These are phyloP conservation scores for Corvus moneduloides DNA, from an alignment of 2,113 vertebrate genomes.

Conservation along the genomic window DNA sequence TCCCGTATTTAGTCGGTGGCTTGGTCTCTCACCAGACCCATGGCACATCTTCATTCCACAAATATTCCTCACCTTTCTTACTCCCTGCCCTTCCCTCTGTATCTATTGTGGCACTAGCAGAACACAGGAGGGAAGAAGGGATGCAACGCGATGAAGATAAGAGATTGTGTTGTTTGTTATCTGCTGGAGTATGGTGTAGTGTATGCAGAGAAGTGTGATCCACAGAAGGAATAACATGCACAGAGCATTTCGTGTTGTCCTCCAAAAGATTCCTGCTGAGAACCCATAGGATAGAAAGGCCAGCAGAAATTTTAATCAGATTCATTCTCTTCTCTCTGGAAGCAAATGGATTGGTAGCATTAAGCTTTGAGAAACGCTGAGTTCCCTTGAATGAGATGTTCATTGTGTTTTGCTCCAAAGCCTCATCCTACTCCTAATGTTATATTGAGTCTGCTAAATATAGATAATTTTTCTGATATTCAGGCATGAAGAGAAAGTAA, in stretches of 20 bases:
- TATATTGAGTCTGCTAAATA: slow-evolving; percentile 16
- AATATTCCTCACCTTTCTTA: background rate
- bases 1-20: accelerated
- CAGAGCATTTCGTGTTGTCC: background rate
- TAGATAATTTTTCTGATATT: slow-evolving; percentile 41
- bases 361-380: background rate
- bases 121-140: background rate
- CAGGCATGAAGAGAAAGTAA: slow-evolving; percentile 16
- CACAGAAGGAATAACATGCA: background rate
- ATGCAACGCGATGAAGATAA: background rate
- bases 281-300: background rate
- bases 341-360: background rate
- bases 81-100: background rate
- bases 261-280: background rate
- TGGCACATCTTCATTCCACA: background rate
- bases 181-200: background rate
- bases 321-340: background rate
- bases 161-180: background rate
- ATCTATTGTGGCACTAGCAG: background rate
- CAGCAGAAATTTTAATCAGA: background rate
- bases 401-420: background rate
- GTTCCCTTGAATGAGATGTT: background rate
- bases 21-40: background rate
- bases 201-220: background rate
- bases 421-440: background rate